Evolutionary conservation across 2,888 invertebrate species (phyloP).

Genomic region (Terebella lapidaria): DNA sequence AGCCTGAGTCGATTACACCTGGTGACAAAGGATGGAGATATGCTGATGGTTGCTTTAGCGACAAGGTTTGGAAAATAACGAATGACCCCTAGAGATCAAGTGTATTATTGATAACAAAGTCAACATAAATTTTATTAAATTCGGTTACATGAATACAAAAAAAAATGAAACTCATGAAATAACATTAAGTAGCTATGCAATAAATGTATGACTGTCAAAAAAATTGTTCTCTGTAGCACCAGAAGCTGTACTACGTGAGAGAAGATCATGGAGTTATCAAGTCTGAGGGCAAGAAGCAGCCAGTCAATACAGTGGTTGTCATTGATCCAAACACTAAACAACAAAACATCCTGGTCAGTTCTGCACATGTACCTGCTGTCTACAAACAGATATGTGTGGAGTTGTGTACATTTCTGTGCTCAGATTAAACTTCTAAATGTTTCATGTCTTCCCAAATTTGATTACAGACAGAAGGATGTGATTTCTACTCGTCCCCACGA

Average conservation of each 20-base stretch:
- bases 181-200: too few relatives aligned
- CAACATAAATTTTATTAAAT: not conserved
- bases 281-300: conserved; percentile 31
- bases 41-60: conserved; percentile 45
- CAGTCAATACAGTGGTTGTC: conserved; percentile 34
- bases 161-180: not conserved
- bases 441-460: not conserved
- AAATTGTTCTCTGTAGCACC: not conserved
- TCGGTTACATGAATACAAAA: not conserved
- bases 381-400: not conserved
- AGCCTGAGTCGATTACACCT: conserved; percentile 34
- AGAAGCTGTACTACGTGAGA: conserved; percentile 34
- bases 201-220: too few relatives aligned
- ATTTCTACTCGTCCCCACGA: conserved; percentile 54
- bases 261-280: conserved; percentile 39
- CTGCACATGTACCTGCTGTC: too few relatives aligned
- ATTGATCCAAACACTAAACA: conserved; percentile 33
- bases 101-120: not conserved
- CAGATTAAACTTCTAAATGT: not conserved
- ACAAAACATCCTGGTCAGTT: conserved; percentile 36
- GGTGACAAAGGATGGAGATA: conserved; percentile 34
- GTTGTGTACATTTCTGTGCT: not conserved
- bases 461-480: conserved; percentile 43
- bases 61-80: too few relatives aligned
- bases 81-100: not conserved